Conservation (phyloP, 2,797 vertebrate genomes). For the Novumbra hubbsi region DNA sequence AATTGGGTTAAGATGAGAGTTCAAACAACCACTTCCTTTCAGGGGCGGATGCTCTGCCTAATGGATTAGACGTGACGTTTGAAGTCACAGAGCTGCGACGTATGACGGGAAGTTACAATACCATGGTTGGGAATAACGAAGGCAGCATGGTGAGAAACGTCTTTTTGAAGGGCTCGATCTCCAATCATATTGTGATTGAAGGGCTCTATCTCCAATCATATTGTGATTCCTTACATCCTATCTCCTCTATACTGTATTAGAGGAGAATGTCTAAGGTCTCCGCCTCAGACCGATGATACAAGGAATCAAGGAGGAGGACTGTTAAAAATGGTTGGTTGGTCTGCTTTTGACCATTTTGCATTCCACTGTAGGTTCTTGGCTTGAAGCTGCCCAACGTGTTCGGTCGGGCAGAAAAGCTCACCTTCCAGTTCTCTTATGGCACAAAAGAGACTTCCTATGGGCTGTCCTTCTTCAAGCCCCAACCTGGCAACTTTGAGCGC, state of each 20-base stretch:
- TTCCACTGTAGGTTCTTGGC: conserved; percentile 83
- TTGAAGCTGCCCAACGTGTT: conserved; percentile 91
- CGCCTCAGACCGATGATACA: background rate
- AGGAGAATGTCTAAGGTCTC: background rate
- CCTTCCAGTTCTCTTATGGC: conserved; percentile 98
- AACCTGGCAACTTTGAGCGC: conserved; percentile 88
- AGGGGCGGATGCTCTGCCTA: conserved; percentile 92
- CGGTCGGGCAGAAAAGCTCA: conserved; percentile 93
- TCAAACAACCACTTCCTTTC: background rate
- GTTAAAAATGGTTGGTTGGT: background rate
- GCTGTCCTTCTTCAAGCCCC: conserved; percentile 95
- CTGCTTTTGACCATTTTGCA: background rate
- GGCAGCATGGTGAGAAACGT: conserved; percentile 90
- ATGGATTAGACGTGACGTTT: conserved; percentile 94
- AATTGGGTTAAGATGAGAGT: background rate
- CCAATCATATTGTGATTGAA: background rate
- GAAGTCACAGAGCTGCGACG: conserved; percentile 90
- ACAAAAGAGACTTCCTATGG: conserved; percentile 98
- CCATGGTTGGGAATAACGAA: conserved; percentile 98
- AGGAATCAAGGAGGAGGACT: background rate
- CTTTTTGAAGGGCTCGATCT: background rate
- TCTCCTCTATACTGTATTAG: background rate
- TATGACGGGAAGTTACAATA: conserved; percentile 95
- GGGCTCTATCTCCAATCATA: background rate
- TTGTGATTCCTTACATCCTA: background rate